Evolutionary conservation across 1,140 invertebrate species (phyloP), one percentile per base, ranked within the genome.

Genomic region (Penaeus chinensis): DNA sequence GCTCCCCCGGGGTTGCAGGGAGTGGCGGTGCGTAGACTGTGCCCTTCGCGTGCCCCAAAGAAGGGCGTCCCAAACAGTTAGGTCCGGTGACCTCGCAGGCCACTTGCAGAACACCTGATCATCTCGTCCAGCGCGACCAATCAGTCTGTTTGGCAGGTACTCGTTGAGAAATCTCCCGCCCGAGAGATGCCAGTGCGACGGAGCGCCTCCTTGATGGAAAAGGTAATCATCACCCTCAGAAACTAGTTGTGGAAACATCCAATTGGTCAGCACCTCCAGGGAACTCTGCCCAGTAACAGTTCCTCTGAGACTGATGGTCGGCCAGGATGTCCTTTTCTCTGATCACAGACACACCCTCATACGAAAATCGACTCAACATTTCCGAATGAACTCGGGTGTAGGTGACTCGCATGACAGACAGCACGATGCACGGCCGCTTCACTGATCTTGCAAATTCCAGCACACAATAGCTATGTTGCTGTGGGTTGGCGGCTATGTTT

Each of bases 181-280:
- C n/a, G 24, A 27, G 62, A 62, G 79, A 81, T 22, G 22, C 54
- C 78, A 60, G 20, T 80, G 78, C 54, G 78, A 20, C 62, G 78
- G 78, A n/a, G 47, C 47, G 22, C 47, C 42, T 3, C 62, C 47
- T 60, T 80, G 54, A 60, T 80, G 78, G 37, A 61, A 80, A 62
- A 61, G 20, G 79, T 61, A 81, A 47, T 63, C 24, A n/a, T 20
- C 60, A 32, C 10, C 42, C n/a, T 81, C 79, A 19, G 54, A 20
- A 62, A n/a, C 16, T 60, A 32, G 24, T 27, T 61, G 3, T 60
- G 19, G 47, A 20, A 81, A 61, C 54, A 81, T n/a, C 19, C 60
- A 63, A 60, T 81, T 62, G 54, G 54, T 22, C 54, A n/a, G 3
- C 13, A 60, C 22, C 47, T 19, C 19, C 54, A 54, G 42, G 7